phyloP scores from a whole-genome alignment of 2,113 vertebrate genomes.

The Cnemophilus loriae region DNA sequence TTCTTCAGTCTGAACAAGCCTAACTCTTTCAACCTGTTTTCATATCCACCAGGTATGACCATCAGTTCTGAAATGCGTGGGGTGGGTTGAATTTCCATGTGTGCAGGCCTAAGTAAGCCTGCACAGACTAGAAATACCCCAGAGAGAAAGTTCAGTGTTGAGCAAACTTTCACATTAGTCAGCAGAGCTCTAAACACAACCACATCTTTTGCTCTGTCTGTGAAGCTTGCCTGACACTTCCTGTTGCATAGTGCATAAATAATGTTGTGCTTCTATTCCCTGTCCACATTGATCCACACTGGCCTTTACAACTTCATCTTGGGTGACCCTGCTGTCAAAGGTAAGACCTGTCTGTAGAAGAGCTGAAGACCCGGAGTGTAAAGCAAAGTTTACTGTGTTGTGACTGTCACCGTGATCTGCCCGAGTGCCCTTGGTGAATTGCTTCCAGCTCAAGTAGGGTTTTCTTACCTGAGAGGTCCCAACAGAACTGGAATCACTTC shows the following conservation, averaged over 20 bases:
- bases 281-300: neutral
- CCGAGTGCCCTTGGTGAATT: neutral
- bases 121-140: neutral
- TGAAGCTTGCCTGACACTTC: neutral
- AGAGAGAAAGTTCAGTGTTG: neutral
- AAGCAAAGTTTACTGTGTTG: neutral
- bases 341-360: neutral
- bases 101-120: neutral
- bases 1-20: neutral
- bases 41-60: neutral
- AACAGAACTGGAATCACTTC: neutral
- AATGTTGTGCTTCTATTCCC: neutral
- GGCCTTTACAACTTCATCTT: conserved; percentile 22
- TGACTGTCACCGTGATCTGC: neutral
- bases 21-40: neutral
- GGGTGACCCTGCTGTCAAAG: neutral
- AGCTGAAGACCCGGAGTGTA: neutral
- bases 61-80: neutral
- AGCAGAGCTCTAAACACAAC: neutral
- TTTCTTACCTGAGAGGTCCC: neutral
- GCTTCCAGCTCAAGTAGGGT: neutral
- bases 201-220: neutral
- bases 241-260: neutral
- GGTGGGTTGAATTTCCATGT: neutral
- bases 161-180: neutral